Conservation (phyloP, 64 coral and sea anemone genomes). For the Montipora sp. region DNA sequence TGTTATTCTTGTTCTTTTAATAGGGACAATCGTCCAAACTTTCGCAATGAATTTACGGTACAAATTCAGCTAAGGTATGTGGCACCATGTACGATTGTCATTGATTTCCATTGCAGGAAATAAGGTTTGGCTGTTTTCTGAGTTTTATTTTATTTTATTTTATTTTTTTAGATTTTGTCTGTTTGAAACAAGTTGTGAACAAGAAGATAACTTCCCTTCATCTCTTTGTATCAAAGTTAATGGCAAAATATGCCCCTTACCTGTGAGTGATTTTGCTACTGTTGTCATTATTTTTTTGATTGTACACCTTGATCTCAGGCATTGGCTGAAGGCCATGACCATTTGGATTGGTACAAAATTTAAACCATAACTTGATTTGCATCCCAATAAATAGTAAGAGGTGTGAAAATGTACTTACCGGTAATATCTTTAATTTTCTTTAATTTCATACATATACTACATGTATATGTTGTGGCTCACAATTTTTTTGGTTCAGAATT, state of each 20-base stretch:
- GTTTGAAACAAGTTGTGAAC: conserved; percentile 99
- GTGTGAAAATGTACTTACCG: too few relatives aligned
- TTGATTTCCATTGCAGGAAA: background rate
- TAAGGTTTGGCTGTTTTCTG: background rate
- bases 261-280: conserved; percentile 57
- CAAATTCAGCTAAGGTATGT: conserved; percentile 97
- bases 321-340: background rate
- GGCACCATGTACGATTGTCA: background rate
- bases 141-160: background rate
- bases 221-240: conserved; percentile 96
- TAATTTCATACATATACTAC: too few relatives aligned
- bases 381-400: too few relatives aligned
- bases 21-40: conserved; percentile 95
- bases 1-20: background rate
- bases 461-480: too few relatives aligned
- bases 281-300: background rate
- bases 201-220: conserved; percentile 92
- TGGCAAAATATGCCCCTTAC: conserved; percentile 89
- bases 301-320: background rate
- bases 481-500: too few relatives aligned
- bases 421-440: too few relatives aligned
- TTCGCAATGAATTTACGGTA: conserved; percentile 88
- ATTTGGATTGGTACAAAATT: background rate
- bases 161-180: conserved; percentile 89
- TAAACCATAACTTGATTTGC: background rate